Base-by-base conservation (phyloP, 2,113 vertebrate genomes). In the Myocastor coypus region DNA sequence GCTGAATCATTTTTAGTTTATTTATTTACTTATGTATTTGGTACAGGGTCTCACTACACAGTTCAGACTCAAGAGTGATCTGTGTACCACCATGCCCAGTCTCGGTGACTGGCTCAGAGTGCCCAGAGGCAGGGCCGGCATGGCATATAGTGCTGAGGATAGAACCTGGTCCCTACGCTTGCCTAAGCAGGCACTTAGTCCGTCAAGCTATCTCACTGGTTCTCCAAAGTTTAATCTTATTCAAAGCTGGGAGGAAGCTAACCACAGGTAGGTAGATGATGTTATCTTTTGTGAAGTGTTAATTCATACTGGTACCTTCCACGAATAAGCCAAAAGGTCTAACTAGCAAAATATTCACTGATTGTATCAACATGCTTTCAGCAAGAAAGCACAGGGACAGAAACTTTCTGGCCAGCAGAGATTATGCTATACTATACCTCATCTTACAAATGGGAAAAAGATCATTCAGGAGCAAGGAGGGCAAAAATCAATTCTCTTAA, bases 401-500 rank as follows among this genome's bases (percentile, higher is more conserved):
- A 46, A 78, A 85, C 82, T 64, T 64, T 85, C 66, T 11, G 42
- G 37, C 50, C 16, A 87, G 32, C 32, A 87, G 77, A 94, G 34
- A 55, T 14, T 80, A 77, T 22, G 34, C 34, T 68, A 7, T 17
- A 81, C 42, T 64, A 37, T 40, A 77, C 52, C 10, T 26, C 52
- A 34, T 64, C 46, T 87, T 40, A 13, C n/a, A 34, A n/a, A 69
- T 82, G 11, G 28, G 9, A 50, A 80, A 78, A 50, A 83, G 32
- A 88, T 71, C 42, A 89, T 7, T 34, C 8, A 78, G 77, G 34
- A 90, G 20, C 37, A 90, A 77, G 17, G 30, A 73, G 26, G 52
- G 12, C 34, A 92, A 91, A 68, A 81, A 61, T 82, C 66, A 90
- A 85, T 37, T 73, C 64, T 13, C 55, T 92, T 83, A 92, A 69